A percentile compares a stretch with the other conserved stretches of the same genome.
Conservation (phyloP, 2,113 vertebrate genomes). For the Strix aluco region DNA sequence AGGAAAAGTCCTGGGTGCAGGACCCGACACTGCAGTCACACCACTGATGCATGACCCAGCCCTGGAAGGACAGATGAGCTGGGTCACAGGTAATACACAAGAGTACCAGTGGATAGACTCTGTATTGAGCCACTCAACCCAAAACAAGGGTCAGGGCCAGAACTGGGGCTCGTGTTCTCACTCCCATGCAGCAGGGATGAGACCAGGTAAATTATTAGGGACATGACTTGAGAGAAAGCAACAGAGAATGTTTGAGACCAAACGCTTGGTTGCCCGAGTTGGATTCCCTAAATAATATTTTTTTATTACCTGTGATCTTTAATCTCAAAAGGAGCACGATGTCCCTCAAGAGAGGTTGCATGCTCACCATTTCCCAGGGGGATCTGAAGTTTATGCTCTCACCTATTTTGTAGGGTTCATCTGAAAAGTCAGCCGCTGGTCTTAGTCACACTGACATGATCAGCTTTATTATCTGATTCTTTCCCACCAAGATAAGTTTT, state of each 20-base stretch:
- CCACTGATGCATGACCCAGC: not conserved
- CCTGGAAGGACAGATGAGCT: not conserved
- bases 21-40: accelerated
- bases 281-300: not conserved
- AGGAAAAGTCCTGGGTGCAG: not conserved
- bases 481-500: not conserved
- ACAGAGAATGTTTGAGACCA: not conserved
- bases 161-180: not conserved
- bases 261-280: not conserved
- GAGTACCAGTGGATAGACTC: not conserved
- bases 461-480: not conserved
- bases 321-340: not conserved
- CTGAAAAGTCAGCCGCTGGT: not conserved
- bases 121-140: not conserved
- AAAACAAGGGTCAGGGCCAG: not conserved
- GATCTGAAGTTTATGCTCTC: not conserved
- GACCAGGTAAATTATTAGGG: not conserved
- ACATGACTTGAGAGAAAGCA: not conserved
- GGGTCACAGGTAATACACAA: not conserved
- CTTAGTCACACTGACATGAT: not conserved
- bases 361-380: not conserved
- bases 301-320: not conserved
- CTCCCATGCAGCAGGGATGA: not conserved
- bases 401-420: not conserved
- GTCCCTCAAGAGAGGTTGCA: not conserved